Evolutionary conservation across 2,113 vertebrate species (phyloP), one percentile per base, ranked within the genome.

Genomic region (Halichoerus grypus): DNA sequence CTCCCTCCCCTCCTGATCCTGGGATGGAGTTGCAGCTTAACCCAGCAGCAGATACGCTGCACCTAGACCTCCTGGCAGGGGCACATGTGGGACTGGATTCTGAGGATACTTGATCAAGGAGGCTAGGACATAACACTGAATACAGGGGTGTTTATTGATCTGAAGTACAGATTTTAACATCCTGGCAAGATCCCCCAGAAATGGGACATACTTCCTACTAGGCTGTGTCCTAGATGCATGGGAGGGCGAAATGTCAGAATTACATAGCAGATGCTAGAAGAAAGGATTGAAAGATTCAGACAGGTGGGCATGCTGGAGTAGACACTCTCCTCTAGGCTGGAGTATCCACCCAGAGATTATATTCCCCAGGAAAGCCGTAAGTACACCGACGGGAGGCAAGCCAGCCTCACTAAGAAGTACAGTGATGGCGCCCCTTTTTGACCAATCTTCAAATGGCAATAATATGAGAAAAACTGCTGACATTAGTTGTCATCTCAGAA

Each of bases 151-250:
- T 7, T n/a, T 51, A 51, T 19, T 86, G 26, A 65, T 59, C 65
- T 89, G 57, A 61, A 81, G 85, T 49, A 67, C 33, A 86, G 33
- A n/a, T 28, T 86, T 93, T 86, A 81, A 39, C 55, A 55, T 59
- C 61, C 53, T 80, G 71, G 22, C 18, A 88, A 83, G 26, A 59
- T 53, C 46, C 31, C 67, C 67, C 33, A 61, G 8, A 94, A 85
- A 89, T 69, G 33, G 63, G 22, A 33, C 21, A 3, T 51, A 15
- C 63, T 94, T 33, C 12, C 39, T 72, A 18, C 14, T 3, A 59
- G 49, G 72, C 67, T 93, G 1, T 46, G 61, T 93, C 24, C n/a
- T 72, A 81, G 57, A 46, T 33, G 14, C 15, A 69, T 39, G 81
- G n/a, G 61, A 81, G 33, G 12, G 31, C 33, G 7, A 93, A 61